phyloP scores from a whole-genome alignment of 2,797 vertebrate species.

The Danio aesculapii region DNA sequence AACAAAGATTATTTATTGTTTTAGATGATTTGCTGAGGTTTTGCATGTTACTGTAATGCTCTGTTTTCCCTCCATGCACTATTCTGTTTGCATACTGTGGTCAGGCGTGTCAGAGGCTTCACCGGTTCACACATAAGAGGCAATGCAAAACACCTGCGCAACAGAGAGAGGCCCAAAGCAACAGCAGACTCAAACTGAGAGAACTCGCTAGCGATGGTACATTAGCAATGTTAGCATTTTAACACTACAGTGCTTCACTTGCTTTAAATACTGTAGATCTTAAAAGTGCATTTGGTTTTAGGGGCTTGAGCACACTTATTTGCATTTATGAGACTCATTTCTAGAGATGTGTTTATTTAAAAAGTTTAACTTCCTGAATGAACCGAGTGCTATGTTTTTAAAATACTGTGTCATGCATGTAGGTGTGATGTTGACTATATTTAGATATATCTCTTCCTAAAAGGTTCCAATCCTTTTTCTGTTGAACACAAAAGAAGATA shows the following conservation, averaged over 20 bases:
- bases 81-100: constrained; percentile 82
- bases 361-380: no score
- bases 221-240: background rate
- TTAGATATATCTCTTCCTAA: no score
- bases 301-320: no score
- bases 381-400: no score
- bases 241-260: background rate
- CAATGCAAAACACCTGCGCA: constrained; percentile 88
- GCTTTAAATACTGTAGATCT: no score
- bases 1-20: background rate
- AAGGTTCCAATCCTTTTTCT: no score
- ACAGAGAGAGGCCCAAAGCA: constrained; percentile 84
- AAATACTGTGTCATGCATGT: no score
- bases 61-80: background rate
- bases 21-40: background rate
- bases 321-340: no score
- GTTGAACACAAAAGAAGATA: no score
- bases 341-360: no score
- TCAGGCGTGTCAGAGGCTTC: constrained; percentile 90
- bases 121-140: constrained; percentile 98
- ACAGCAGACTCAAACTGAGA: constrained; percentile 67
- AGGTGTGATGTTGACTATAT: no score
- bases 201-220: constrained; percentile 20
- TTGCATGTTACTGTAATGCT: background rate
- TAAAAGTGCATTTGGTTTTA: no score